phyloP scores from a whole-genome alignment of 2,113 vertebrate species.

The Myodes glareolus region DNA sequence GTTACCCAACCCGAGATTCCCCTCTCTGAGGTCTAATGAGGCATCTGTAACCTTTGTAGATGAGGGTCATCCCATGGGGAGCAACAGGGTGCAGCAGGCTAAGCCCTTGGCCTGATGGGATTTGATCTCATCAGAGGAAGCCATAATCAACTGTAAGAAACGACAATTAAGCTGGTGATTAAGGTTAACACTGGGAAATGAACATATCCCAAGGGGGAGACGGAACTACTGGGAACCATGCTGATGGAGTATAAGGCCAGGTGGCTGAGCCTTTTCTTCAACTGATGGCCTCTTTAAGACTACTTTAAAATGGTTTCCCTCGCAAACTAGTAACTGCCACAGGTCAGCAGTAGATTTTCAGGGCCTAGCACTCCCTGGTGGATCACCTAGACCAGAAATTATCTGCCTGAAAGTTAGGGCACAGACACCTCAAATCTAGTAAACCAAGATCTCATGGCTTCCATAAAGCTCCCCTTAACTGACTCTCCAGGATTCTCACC shows the following conservation, averaged over 20 bases:
- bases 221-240: conserved; percentile 37
- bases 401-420: neutral
- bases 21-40: conserved; percentile 4
- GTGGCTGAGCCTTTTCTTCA: conserved; percentile 19
- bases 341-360: neutral
- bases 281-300: conserved; percentile 17
- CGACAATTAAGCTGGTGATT: conserved; percentile 50
- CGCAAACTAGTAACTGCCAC: conserved; percentile 52
- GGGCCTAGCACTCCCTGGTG: neutral
- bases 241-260: conserved; percentile 10
- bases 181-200: conserved; percentile 50
- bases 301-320: conserved; percentile 23
- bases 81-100: neutral
- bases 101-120: conserved; percentile 52
- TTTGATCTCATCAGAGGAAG: conserved; percentile 15
- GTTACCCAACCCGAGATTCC: neutral
- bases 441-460: neutral
- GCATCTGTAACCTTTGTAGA: neutral
- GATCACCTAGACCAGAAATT: neutral
- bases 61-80: neutral
- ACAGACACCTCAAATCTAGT: neutral
- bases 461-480: neutral
- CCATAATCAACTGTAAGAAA: conserved; percentile 49
- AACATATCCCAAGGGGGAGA: neutral
- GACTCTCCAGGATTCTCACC: neutral